These are phyloP conservation scores for Meteorus cinctellus DNA, from an alignment of 2,888 invertebrate species.

Conservation along the genomic window DNA sequence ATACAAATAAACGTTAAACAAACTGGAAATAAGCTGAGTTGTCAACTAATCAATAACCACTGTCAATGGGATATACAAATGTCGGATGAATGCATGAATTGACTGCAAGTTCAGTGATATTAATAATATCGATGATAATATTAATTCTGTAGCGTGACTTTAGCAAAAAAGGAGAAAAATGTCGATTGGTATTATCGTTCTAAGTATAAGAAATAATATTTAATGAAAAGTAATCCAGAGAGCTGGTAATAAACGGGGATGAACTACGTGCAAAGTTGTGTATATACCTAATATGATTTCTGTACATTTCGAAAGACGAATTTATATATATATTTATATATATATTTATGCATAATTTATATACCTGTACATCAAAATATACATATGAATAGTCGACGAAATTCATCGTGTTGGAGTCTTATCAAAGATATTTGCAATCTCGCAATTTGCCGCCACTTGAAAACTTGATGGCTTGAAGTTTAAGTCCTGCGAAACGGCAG, in stretches of 20 bases:
- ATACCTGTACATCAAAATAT: no score
- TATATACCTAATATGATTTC: background rate
- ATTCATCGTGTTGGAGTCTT: background rate
- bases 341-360: conserved; percentile 5
- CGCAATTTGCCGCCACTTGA: conserved; percentile 34
- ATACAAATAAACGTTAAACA: conserved; percentile 50
- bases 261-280: background rate
- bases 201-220: background rate
- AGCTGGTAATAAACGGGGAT: background rate
- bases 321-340: background rate
- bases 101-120: no score
- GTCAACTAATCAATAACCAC: conserved; percentile 58
- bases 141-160: no score
- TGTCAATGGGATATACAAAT: background rate
- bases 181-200: no score
- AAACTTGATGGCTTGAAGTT: conserved; percentile 23
- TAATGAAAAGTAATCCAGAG: background rate
- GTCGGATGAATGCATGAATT: no score
- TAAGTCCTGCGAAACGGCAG: background rate
- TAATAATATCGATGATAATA: no score
- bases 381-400: conserved; percentile 20
- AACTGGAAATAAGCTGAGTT: conserved; percentile 51
- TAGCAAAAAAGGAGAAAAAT: no score
- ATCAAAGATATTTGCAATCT: conserved; percentile 32
- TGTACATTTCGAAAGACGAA: background rate